Evolutionary conservation across 2,113 vertebrate genomes (phyloP).

Genomic region (Syngnathus typhle): DNA sequence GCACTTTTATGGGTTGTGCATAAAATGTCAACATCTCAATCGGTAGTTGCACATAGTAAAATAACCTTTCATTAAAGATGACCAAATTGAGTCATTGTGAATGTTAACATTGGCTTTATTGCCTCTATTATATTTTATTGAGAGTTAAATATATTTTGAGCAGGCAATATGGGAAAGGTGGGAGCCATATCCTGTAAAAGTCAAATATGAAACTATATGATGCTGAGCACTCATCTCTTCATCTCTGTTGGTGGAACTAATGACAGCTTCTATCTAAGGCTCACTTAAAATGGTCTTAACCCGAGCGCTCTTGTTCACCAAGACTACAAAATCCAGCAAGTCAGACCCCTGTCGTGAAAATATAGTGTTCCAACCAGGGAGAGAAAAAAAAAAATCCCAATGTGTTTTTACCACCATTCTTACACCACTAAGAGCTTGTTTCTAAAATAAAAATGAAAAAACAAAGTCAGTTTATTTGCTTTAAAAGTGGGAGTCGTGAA

Average conservation of each 20-base stretch:
- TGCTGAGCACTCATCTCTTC: conserved; percentile 40
- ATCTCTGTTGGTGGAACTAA: conserved; percentile 45
- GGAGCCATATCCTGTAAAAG: neutral
- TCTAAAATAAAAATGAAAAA: conserved; percentile 39
- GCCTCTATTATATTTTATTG: conserved; percentile 5
- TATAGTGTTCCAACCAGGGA: conserved; percentile 37
- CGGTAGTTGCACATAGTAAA: conserved; percentile 8
- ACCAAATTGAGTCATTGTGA: neutral
- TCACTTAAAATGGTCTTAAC: conserved; percentile 48
- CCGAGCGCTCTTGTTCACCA: conserved; percentile 41
- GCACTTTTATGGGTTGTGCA: conserved; percentile 32
- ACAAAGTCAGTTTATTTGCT: conserved; percentile 53
- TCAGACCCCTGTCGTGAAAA: conserved; percentile 48
- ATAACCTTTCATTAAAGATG: neutral
- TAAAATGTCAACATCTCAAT: conserved; percentile 43
- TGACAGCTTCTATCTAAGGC: conserved; percentile 58
- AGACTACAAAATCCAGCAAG: conserved; percentile 47
- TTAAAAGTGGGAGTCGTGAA: conserved; percentile 48
- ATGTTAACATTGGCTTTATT: neutral
- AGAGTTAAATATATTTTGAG: neutral
- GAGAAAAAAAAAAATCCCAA: conserved; percentile 50
- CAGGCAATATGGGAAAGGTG: neutral
- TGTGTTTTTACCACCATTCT: conserved; percentile 58
- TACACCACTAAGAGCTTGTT: conserved; percentile 68
- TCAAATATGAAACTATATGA: neutral